A percentile compares a stretch with the other conserved stretches of the same genome.
Conservation (phyloP, 2,113 vertebrate genomes). For the Pelmatolapia mariae region DNA sequence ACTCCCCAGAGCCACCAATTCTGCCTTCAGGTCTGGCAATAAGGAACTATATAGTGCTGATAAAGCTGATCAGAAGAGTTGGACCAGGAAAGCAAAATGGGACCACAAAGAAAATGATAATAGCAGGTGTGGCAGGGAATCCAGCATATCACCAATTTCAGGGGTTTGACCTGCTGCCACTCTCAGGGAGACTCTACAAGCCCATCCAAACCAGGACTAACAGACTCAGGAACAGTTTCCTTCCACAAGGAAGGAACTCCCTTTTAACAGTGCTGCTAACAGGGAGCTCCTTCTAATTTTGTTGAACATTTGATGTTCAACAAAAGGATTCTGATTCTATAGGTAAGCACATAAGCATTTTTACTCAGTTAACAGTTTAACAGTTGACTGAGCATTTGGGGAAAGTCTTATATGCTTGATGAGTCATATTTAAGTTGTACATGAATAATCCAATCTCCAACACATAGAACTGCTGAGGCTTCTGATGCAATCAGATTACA, state of each 20-base stretch:
- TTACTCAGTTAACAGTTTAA: not conserved
- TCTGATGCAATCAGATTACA: not conserved
- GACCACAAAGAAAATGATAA: not conserved
- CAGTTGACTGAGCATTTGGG: not conserved
- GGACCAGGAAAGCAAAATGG: not conserved
- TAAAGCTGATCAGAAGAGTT: not conserved
- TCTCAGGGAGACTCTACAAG: not conserved
- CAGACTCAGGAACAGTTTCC: not conserved
- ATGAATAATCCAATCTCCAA: not conserved
- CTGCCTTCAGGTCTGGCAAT: not conserved
- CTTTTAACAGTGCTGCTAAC: not conserved
- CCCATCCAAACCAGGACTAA: not conserved
- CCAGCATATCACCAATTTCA: not conserved
- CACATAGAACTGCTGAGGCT: not conserved
- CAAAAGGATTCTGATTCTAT: not conserved
- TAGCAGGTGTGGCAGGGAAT: not conserved
- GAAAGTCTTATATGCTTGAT: not conserved
- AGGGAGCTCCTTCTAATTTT: not conserved
- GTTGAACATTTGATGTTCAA: not conserved
- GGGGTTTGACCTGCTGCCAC: not conserved
- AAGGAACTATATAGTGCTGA: not conserved
- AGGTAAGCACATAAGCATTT: not conserved
- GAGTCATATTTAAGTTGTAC: not conserved
- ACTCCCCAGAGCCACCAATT: not conserved
- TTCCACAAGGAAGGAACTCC: not conserved